Base-by-base conservation (phyloP, 2,888 invertebrate genomes). In the Troilus luridus region DNA sequence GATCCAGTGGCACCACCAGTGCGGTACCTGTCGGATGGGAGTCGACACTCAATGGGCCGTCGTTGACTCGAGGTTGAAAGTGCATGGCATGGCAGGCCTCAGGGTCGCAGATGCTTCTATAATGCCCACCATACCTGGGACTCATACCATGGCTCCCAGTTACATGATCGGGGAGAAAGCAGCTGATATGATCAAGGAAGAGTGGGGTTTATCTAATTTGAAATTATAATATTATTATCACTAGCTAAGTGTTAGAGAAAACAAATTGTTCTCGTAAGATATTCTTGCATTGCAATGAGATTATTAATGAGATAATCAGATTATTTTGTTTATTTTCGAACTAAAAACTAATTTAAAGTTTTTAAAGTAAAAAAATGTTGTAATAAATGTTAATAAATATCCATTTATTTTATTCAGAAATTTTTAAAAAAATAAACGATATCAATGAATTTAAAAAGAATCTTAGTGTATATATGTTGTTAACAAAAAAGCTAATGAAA, bases 1-100 rank as follows among this genome's bases (percentile, higher is more conserved):
- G 11, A 96, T 96, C 91, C 97, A 96, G 88, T 94, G 97, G 92
- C 97, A 97, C 92, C 97, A 97, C 93, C 96, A 96, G 94, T 92
- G 92, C 88, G 93, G 93, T n/a, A 93, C 93, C 0, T 93, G 93
- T 91, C 93, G 93, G 91, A 93, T 93, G 93, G 93, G 93, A 0
- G 93, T 93, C 1, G 88, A 92, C 12, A 81, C 88, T 90, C 77
- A 91, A 19, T 92, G 92, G 41, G 93, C 93, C 0, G 93, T 93
- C 5, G 93, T 93, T 14, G 93, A 93, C 90, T 92, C 93, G 0
- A 90, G 93, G 21, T 94, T 95, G 1, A 91, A 92, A 14, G 95
- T 95, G 9, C 94, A 94, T 91, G 95, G 95, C 14, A 92, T 95
- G 14, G 92, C 93, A 54, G 94, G 94, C 0, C 94, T 95, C 1